Percentiles rank a stretch among this genome's conserved stretches.
Evolutionary conservation across 2,113 vertebrate genomes (phyloP).

Genomic region (Ailuropoda melanoleuca): DNA sequence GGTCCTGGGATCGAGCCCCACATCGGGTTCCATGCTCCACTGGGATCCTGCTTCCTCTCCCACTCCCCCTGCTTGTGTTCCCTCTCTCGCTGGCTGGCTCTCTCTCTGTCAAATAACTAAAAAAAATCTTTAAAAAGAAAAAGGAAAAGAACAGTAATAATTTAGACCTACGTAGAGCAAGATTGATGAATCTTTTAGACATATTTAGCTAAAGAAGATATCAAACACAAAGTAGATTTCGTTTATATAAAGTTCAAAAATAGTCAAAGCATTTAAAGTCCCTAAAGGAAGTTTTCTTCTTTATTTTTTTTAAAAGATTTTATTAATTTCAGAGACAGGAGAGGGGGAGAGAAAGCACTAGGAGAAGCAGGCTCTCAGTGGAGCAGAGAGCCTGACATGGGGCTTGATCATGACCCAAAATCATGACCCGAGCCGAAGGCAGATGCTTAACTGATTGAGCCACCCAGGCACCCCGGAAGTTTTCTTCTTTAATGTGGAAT

Average conservation of each 20-base stretch:
- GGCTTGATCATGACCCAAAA: not conserved
- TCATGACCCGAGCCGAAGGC: not conserved
- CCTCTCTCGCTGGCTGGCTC: too few relatives aligned
- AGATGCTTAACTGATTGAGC: not conserved
- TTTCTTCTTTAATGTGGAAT: not conserved
- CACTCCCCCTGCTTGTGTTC: too few relatives aligned
- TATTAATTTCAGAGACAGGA: not conserved
- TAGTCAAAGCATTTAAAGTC: not conserved
- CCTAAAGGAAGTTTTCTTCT: not conserved
- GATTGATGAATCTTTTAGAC: not conserved
- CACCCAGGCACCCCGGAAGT: not conserved
- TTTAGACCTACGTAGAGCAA: not conserved
- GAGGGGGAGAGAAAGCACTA: not conserved
- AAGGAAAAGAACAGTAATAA: not conserved
- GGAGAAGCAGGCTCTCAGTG: not conserved
- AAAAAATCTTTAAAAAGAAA: too few relatives aligned
- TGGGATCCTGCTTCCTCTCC: too few relatives aligned
- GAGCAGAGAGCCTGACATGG: not conserved
- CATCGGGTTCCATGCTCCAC: too few relatives aligned
- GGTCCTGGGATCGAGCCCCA: too few relatives aligned
- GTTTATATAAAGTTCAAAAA: not conserved
- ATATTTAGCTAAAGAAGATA: not conserved
- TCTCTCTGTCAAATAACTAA: too few relatives aligned
- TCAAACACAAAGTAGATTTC: not conserved
- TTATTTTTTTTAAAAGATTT: not conserved